Evolutionary conservation across 2,797 vertebrate genomes (phyloP).

Genomic region (Enteromius unitaeniatus): DNA sequence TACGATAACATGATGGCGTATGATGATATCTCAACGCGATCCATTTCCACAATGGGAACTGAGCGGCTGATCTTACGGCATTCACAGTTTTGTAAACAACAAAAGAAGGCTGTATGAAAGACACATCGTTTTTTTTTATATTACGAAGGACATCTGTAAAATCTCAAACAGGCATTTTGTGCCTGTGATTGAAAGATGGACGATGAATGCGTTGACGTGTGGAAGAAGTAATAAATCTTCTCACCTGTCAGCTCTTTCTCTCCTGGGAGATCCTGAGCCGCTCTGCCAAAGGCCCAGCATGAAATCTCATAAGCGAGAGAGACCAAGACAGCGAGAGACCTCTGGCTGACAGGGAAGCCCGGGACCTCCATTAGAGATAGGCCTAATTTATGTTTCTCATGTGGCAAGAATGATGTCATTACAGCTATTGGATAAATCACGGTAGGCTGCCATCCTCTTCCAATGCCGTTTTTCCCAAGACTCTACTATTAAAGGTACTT

Average conservation of each 20-base stretch:
- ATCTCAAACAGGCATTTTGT: not conserved
- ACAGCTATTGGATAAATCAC: slow-evolving; percentile 73
- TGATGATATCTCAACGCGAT: slow-evolving; percentile 22
- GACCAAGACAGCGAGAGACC: slow-evolving; percentile 22
- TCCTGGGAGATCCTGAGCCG: slow-evolving; percentile 48
- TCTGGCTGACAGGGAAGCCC: slow-evolving; percentile 65
- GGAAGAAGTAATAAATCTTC: slow-evolving; percentile 51
- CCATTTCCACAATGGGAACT: not conserved
- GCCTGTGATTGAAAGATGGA: slow-evolving; percentile 42
- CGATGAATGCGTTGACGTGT: slow-evolving; percentile 44
- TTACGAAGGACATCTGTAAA: slow-evolving; percentile 15
- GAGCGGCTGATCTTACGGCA: not conserved
- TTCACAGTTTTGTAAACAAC: slow-evolving; percentile 20
- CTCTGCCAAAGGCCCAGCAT: slow-evolving; percentile 6
- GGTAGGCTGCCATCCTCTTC: slow-evolving; percentile 30
- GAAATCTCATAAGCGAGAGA: not conserved
- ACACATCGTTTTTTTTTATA: slow-evolving; percentile 1
- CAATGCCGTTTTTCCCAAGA: slow-evolving; percentile 62
- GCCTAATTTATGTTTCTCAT: slow-evolving; percentile 70
- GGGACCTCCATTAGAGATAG: slow-evolving; percentile 68
- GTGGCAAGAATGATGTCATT: slow-evolving; percentile 72
- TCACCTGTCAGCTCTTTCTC: slow-evolving; percentile 42
- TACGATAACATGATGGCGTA: not conserved
- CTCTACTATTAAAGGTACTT: slow-evolving; percentile 61
- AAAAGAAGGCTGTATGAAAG: not conserved